Evolutionary conservation across 1,140 invertebrate species (phyloP), one percentile per base, ranked within the genome.

Genomic region (Drosophila takahashii): DNA sequence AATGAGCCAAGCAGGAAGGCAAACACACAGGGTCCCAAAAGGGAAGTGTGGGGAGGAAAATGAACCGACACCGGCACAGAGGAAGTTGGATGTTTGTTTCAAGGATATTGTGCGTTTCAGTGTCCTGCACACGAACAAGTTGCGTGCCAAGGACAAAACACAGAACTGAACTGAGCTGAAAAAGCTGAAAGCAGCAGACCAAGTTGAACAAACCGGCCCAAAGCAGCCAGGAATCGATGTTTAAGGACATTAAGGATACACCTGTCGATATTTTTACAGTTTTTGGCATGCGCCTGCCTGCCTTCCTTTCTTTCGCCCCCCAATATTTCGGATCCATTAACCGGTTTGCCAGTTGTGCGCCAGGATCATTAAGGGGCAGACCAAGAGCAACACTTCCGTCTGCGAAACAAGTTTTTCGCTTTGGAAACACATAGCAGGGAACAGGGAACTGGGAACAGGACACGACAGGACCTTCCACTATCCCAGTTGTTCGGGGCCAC

Each of bases 191-290:
- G 47, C 52, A 47, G 48, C 53, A 39, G 41, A 58, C 27, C 29
- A 39, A 71, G 52, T 62, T 62, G 57, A 27, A 44, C 42, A 27
- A 42, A 36, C 5, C 27, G 32, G 53, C 47, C 47, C 57, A 60
- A 69, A 58, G 58, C 58, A 65, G 76, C 58, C 69, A 76, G 67
- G 74, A 74, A 80, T 67, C 77, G 44, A 78, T 86, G 79, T 79
- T 79, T 69, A 79, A 84, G 84, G 84, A 90, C 80, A 89, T 87
- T 87, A 80, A 73, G 85, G 84, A 80, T 85, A 84, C 84, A 87
- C 84, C 84, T 87, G 84, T 87, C 84, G 85, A 87, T 90, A 84
- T 90, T 90, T 89, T 67, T 87, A 84, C 77, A 84, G 80, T 84
- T 81, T 79, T 86, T 87, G 84, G 83, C 83, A 58, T 86, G 84